phyloP scores from a whole-genome alignment of 2,113 vertebrate species.

The Salminus brasiliensis region DNA sequence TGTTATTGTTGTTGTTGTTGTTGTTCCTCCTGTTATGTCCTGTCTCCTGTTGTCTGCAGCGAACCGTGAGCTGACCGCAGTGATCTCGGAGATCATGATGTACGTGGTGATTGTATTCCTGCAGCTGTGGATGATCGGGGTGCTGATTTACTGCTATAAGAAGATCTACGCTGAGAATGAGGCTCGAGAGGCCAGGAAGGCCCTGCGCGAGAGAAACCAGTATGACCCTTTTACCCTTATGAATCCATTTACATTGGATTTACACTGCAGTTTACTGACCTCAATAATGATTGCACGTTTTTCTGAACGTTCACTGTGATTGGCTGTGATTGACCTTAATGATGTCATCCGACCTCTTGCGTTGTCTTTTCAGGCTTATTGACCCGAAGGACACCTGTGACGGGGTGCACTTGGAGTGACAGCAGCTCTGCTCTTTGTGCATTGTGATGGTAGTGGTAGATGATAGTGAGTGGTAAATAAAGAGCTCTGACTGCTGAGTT shows the following conservation, averaged over 20 bases:
- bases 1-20: no score
- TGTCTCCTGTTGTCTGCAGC: conserved; percentile 63
- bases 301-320: no score
- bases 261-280: no score
- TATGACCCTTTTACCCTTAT: conserved; percentile 60
- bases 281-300: no score
- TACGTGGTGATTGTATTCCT: conserved; percentile 85
- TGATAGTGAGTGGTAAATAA: background rate
- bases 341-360: background rate
- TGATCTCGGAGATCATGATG: conserved; percentile 90
- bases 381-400: conserved; percentile 67
- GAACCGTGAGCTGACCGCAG: conserved; percentile 81
- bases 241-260: no score
- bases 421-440: background rate
- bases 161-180: conserved; percentile 83
- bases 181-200: conserved; percentile 65
- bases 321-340: background rate
- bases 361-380: conserved; percentile 57
- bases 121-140: conserved; percentile 86
- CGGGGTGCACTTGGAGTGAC: conserved; percentile 67
- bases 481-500: background rate
- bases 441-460: background rate
- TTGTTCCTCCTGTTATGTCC: background rate
- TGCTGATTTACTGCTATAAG: conserved; percentile 88
- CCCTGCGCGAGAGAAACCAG: conserved; percentile 70